These are phyloP conservation scores for Blennius ocellaris DNA, from an alignment of 2,113 vertebrate species.

Conservation along the genomic window DNA sequence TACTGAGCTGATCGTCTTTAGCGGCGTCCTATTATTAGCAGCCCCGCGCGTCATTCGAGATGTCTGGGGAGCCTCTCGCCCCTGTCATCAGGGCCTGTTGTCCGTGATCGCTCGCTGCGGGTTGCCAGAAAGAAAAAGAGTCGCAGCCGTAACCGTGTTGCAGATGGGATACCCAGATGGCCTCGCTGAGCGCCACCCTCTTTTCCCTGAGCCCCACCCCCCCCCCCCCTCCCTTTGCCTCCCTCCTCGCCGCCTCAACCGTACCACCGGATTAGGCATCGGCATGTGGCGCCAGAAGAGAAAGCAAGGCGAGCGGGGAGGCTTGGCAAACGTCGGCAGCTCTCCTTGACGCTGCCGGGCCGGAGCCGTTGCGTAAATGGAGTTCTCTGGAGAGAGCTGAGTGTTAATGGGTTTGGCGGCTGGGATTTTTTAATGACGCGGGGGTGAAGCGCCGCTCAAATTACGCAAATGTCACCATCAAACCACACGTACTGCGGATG, in stretches of 20 bases:
- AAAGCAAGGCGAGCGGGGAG: constrained; percentile 35
- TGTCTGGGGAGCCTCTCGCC: constrained; percentile 69
- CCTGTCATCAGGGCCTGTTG: constrained; percentile 65
- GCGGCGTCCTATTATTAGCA: constrained; percentile 76
- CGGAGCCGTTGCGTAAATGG: constrained; percentile 64
- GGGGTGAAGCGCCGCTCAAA: constrained; percentile 67
- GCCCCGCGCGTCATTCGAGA: constrained; percentile 63
- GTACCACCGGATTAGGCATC: constrained; percentile 51
- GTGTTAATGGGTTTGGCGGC: constrained; percentile 76
- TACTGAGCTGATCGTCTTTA: constrained; percentile 62
- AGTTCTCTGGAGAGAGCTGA: constrained; percentile 62
- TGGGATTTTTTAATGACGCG: constrained; percentile 64
- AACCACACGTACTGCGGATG: constrained; percentile 56
- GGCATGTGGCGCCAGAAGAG: constrained; percentile 51
- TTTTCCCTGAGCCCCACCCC: constrained; percentile 47
- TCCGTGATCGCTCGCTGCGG: constrained; percentile 60
- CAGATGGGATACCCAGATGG: constrained; percentile 87
- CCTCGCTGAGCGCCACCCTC: constrained; percentile 60
- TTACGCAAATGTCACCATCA: constrained; percentile 76
- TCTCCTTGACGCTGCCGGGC: constrained; percentile 45
- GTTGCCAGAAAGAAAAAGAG: constrained; percentile 66
- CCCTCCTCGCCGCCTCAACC: constrained; percentile 47
- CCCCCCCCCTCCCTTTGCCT: constrained; percentile 28
- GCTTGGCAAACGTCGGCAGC: constrained; percentile 50
- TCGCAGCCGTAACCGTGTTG: constrained; percentile 69